Conservation (phyloP, 2,888 invertebrate genomes). For the Drosophila mettleri region DNA sequence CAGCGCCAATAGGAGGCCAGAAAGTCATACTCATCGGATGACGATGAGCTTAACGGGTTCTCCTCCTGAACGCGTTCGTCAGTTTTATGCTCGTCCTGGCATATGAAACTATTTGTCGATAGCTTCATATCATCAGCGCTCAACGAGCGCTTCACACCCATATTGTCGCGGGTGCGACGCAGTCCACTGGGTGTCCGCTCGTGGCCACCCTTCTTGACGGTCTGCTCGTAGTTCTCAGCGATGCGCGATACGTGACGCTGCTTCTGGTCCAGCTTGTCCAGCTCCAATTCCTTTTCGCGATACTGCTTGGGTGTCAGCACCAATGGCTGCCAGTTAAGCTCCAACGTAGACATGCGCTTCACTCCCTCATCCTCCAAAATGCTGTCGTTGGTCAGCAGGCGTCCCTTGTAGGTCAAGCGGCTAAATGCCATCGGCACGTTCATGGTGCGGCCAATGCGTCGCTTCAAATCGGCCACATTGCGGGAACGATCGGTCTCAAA, state of each 20-base stretch:
- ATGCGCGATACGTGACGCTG: slow-evolving; percentile 31
- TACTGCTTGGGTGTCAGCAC: slow-evolving; percentile 56
- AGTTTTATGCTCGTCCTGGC: neutral
- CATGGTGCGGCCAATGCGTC: slow-evolving; percentile 51
- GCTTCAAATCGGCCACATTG: slow-evolving; percentile 57
- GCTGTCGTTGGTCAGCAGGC: slow-evolving; percentile 46
- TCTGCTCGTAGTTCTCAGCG: slow-evolving; percentile 36
- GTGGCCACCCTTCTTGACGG: slow-evolving; percentile 12
- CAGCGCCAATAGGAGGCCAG: slow-evolving; percentile 38
- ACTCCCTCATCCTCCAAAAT: slow-evolving; percentile 57
- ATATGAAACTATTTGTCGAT: neutral
- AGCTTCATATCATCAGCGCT: slow-evolving; percentile 8
- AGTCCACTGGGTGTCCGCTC: neutral
- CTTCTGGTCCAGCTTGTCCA: slow-evolving; percentile 51
- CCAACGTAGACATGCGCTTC: slow-evolving; percentile 55
- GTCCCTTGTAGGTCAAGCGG: slow-evolving; percentile 55
- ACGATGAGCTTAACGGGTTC: neutral
- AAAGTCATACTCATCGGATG: slow-evolving; percentile 56
- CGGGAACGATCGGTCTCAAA: slow-evolving; percentile 58
- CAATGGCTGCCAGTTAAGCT: slow-evolving; percentile 58
- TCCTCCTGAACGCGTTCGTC: slow-evolving; percentile 23
- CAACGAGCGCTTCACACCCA: slow-evolving; percentile 5
- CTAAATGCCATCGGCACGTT: slow-evolving; percentile 69
- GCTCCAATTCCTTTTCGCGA: slow-evolving; percentile 55
- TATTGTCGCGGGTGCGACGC: neutral